Evolutionary conservation across 2,888 invertebrate species (phyloP).

Genomic region (Dynastes tityus): DNA sequence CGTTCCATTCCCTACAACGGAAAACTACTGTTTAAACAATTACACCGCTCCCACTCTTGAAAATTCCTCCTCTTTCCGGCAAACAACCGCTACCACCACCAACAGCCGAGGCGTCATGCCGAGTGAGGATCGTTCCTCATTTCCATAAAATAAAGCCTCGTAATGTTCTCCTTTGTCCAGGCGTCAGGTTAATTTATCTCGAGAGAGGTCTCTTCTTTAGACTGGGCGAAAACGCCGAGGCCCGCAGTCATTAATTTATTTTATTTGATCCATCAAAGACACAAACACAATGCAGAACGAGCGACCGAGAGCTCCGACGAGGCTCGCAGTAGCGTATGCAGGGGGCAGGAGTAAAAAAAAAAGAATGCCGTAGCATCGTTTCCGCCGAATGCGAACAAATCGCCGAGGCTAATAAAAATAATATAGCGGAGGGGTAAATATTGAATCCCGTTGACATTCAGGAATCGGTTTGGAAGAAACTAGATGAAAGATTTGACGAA

Average conservation of each 20-base stretch:
- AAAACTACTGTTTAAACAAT: conserved; percentile 43
- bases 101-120: neutral
- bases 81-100: conserved; percentile 3
- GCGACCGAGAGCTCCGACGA: conserved; percentile 13
- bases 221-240: conserved; percentile 13
- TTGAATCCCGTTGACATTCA: neutral
- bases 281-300: conserved; percentile 40
- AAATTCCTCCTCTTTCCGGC: conserved; percentile 5
- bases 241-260: conserved; percentile 47
- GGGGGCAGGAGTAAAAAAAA: neutral
- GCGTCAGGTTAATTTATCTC: conserved; percentile 45
- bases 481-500: no score
- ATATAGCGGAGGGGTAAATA: neutral
- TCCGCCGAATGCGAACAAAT: conserved; percentile 19
- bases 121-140: conserved; percentile 24
- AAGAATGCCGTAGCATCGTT: neutral
- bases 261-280: conserved; percentile 49
- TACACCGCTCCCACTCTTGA: conserved; percentile 21
- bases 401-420: neutral
- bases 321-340: neutral
- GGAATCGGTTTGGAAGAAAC: neutral
- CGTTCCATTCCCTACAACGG: neutral
- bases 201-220: conserved; percentile 30
- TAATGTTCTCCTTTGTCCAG: conserved; percentile 43
- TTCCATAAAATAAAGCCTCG: conserved; percentile 45